Base-by-base conservation (phyloP, 1,140 invertebrate species). In the Leucophenga varia region DNA sequence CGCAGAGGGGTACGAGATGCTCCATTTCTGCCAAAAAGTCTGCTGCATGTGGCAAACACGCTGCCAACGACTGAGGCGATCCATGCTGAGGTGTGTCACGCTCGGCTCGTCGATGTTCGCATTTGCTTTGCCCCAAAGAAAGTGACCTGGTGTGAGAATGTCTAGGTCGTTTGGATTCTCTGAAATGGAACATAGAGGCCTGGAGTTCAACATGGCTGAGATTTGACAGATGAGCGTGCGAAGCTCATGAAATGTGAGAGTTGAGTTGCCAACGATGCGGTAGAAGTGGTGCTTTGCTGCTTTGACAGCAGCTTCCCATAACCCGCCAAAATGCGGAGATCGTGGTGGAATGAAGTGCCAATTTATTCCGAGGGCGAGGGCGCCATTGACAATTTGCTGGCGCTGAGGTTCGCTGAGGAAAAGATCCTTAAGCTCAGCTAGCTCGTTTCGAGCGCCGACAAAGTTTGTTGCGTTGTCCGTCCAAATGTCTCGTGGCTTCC, bases 401-500 rank as follows among this genome's bases (percentile, higher is more conserved):
- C 17, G n/a, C n/a, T n/a, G n/a, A n/a, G n/a, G n/a, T n/a, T 16
- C 13, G 34, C 28, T 7, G 34, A 37, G 3, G 20, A 38, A 38
- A 38, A 38, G 2, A 21, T 12, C 22, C 14, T 9, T 16, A 12
- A 38, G 31, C 2, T 38, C 10, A 12, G 14, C n/a, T 5, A 47
- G 28, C 13, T 47, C 44, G 2, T 30, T 10, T 25, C 35, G 40
- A 2, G 45, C 30, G 5, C 41, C 17, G 1, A 43, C 28, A 13
- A 32, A 43, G n/a, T 30, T 30, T n/a, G 25, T 43, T 3, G 41
- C 45, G 18, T 41, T 47, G 14, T 47, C 45, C 3, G 12, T 41
- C 18, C 25, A 41, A 10, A 47, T 32, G 3, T 3, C 19, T 3
- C 17, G 13, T 9, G 25, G 32, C 7, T 7, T 47, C 12, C 46